Conservation (phyloP, 1,140 invertebrate species). For the Littorina saxatilis region DNA sequence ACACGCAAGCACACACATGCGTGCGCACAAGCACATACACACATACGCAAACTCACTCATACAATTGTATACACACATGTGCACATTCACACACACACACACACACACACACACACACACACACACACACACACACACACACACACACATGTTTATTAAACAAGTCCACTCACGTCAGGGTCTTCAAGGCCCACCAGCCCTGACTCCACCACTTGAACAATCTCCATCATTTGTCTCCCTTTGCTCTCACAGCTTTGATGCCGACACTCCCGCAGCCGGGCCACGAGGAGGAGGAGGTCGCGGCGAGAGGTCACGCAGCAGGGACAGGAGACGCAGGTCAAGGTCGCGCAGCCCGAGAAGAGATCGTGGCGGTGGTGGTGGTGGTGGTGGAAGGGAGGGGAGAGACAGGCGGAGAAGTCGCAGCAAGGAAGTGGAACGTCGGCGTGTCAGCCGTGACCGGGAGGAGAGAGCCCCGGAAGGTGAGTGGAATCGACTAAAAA, state of each 20-base stretch:
- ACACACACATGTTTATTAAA: not conserved
- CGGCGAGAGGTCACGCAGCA: constrained; percentile 62
- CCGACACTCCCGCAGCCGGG: constrained; percentile 55
- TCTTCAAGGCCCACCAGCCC: not conserved
- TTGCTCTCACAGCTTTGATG: constrained; percentile 61
- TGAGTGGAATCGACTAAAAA: constrained; percentile 16
- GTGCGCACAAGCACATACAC: no score
- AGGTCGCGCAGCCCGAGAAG: constrained; percentile 63
- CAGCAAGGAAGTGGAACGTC: constrained; percentile 64
- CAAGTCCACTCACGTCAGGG: not conserved
- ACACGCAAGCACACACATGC: no score
- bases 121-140: constrained; percentile 1
- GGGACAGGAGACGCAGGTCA: constrained; percentile 60
- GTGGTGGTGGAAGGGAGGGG: constrained; percentile 65
- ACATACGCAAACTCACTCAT: no score
- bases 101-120: constrained; percentile 5
- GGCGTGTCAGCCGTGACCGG: constrained; percentile 57
- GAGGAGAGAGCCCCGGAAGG: constrained; percentile 64
- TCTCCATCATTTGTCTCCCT: constrained; percentile 15
- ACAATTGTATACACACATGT: not conserved
- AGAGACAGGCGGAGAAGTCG: constrained; percentile 68
- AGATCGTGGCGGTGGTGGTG: constrained; percentile 74
- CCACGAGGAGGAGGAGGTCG: constrained; percentile 66
- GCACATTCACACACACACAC: not conserved
- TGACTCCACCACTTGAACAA: not conserved